Evolutionary conservation across 2,113 vertebrate genomes (phyloP).

Genomic region (Cranoglanis bouderius): DNA sequence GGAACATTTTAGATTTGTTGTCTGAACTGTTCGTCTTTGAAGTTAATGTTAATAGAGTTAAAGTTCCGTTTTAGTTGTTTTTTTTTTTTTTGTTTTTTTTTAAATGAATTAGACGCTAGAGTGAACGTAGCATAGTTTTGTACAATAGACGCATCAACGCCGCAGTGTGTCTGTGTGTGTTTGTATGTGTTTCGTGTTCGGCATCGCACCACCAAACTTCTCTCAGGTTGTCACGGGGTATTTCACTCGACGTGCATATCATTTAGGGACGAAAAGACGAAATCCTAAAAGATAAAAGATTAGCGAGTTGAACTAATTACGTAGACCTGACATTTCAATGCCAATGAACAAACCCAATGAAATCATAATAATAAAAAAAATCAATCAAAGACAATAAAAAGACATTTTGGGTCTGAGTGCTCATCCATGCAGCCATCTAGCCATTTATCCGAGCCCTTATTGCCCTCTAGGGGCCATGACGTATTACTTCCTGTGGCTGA

Average conservation of each 20-base stretch:
- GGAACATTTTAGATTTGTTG: conserved; percentile 22
- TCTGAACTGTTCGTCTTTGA: conserved; percentile 39
- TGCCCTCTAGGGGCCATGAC: conserved; percentile 55
- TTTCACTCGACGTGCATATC: conserved; percentile 60
- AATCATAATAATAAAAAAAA: neutral
- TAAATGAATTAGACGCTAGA: conserved; percentile 44
- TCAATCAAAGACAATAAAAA: neutral
- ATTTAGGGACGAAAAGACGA: conserved; percentile 24
- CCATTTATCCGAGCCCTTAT: conserved; percentile 43
- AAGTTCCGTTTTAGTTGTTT: conserved; percentile 42
- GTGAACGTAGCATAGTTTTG: conserved; percentile 52
- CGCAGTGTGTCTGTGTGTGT: conserved; percentile 6
- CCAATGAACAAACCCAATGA: conserved; percentile 7
- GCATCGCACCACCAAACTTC: conserved; percentile 63
- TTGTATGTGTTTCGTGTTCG: conserved; percentile 60
- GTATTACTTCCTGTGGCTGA: conserved; percentile 53
- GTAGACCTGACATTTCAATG: conserved; percentile 31
- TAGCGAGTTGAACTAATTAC: conserved; percentile 20
- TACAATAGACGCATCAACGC: conserved; percentile 40
- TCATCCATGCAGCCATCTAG: conserved; percentile 28
- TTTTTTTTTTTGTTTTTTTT: conserved; percentile 40
- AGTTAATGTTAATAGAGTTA: conserved; percentile 36
- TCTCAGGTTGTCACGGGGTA: conserved; percentile 72
- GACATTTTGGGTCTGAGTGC: conserved; percentile 13
- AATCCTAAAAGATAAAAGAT: conserved; percentile 16